Evolutionary conservation across 2,888 invertebrate genomes (phyloP).

Genomic region (Morinoia aosen): DNA sequence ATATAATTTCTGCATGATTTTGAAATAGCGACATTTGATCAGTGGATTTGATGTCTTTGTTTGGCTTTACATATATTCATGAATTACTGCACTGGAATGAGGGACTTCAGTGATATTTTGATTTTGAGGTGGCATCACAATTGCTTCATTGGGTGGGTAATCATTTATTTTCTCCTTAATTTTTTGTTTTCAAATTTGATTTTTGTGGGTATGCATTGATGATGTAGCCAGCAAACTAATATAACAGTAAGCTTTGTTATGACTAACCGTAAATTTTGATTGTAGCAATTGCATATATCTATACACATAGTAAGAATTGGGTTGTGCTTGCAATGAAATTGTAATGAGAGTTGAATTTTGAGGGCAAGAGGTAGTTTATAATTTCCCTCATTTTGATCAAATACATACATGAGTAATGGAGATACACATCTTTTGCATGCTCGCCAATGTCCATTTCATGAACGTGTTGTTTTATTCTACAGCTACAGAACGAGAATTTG

Average conservation of each 20-base stretch:
- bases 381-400: neutral
- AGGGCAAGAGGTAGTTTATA: neutral
- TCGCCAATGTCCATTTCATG: neutral
- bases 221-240: neutral
- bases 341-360: neutral
- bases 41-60: neutral
- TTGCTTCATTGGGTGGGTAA: neutral
- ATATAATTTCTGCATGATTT: neutral
- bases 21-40: neutral
- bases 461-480: slow-evolving; percentile 27
- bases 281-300: neutral
- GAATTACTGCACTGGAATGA: neutral
- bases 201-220: neutral
- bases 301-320: neutral
- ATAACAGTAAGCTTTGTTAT: neutral
- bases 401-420: neutral
- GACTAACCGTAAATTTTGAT: neutral
- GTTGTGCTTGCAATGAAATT: neutral
- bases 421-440: neutral
- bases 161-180: neutral
- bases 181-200: neutral
- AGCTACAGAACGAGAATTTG: slow-evolving; percentile 44
- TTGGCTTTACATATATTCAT: neutral
- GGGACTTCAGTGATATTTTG: neutral
- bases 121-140: neutral